Conservation (phyloP, 2,113 vertebrate genomes). For the Indicator maculatus region DNA sequence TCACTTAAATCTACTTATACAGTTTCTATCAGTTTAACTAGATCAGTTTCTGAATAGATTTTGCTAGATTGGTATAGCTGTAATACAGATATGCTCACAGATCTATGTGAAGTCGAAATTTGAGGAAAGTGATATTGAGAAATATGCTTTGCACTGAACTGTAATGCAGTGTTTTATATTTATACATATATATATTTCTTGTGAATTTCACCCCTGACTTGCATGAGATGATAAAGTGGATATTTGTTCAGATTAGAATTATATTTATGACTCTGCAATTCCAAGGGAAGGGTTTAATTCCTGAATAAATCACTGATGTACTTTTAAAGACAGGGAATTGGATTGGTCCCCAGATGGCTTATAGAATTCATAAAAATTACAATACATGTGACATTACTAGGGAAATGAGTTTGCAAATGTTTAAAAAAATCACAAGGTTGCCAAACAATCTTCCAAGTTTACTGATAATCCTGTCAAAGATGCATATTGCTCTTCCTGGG, state of each 20-base stretch:
- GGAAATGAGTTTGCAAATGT: background rate
- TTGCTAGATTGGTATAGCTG: background rate
- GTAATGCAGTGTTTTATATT: background rate
- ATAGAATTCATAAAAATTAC: background rate
- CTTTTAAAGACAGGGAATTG: background rate
- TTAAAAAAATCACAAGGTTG: background rate
- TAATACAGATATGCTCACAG: background rate
- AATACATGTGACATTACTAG: background rate
- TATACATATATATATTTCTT: background rate
- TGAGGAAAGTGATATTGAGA: background rate
- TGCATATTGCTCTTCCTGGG: background rate
- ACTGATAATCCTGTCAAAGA: background rate
- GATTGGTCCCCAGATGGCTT: background rate
- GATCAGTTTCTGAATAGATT: background rate
- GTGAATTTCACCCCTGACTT: background rate
- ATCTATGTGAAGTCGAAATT: background rate
- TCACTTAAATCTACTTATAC: background rate
- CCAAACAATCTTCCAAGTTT: background rate
- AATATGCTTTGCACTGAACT: background rate
- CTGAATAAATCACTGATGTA: background rate
- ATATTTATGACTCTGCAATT: background rate
- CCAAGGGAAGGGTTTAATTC: background rate
- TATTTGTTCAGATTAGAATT: slow-evolving; percentile 33
- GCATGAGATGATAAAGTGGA: background rate
- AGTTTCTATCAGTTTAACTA: background rate